Conservation (phyloP, 2,888 invertebrate genomes). For the Agrotis clavis region DNA sequence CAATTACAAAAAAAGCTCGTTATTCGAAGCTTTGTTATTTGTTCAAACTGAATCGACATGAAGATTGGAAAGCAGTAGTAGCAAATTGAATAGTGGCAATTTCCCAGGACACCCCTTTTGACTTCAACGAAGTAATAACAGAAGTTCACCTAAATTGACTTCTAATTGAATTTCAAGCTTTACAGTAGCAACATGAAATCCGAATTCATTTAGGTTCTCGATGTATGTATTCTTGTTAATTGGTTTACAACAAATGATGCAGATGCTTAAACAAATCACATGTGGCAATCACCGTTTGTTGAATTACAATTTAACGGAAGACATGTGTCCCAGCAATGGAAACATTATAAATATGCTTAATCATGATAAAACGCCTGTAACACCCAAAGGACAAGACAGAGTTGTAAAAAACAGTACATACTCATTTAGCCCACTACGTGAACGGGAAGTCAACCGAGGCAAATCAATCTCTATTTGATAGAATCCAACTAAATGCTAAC, state of each 20-base stretch:
- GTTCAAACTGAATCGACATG: conserved; percentile 13
- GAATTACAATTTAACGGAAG: no score
- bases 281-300: no score
- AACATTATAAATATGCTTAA: no score
- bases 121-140: not conserved
- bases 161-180: not conserved
- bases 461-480: not conserved
- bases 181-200: no score
- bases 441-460: not conserved
- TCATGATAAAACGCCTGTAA: no score
- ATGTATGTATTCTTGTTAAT: not conserved
- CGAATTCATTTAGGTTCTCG: no score
- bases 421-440: no score
- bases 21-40: conserved; percentile 28
- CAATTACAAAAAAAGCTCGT: conserved; percentile 26
- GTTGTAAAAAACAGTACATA: no score
- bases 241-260: not conserved
- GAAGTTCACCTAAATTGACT: not conserved
- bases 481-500: not conserved
- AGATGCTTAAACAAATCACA: not conserved
- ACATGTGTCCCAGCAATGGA: no score
- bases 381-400: no score
- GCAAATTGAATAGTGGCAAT: conserved; percentile 1
- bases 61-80: not conserved
- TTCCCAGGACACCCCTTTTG: not conserved